Evolutionary conservation across 2,113 vertebrate genomes (phyloP).

Genomic region (Lepidothrix coronata): DNA sequence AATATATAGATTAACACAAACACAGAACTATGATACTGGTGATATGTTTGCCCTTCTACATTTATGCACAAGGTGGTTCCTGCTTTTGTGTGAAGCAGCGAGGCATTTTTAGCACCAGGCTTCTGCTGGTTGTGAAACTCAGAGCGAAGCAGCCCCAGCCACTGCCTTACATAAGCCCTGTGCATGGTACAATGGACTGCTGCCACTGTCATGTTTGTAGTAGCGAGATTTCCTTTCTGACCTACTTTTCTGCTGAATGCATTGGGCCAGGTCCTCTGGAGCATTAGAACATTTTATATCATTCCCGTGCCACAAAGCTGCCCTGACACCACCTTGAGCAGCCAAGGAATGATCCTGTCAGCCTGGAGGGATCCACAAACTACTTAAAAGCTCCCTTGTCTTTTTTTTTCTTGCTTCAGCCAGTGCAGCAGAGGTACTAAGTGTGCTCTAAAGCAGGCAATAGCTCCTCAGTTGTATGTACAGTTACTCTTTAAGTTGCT

Average conservation of each 20-base stretch:
- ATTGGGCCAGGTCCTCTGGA: neutral
- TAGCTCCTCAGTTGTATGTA: neutral
- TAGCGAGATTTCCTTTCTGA: constrained; percentile 40
- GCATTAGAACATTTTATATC: neutral
- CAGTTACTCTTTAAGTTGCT: neutral
- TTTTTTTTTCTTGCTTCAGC: neutral
- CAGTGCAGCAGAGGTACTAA: neutral
- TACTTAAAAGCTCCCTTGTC: neutral
- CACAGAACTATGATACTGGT: neutral
- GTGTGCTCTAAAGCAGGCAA: neutral
- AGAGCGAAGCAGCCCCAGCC: neutral
- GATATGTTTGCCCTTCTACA: neutral
- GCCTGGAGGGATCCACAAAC: neutral
- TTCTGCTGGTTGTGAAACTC: neutral
- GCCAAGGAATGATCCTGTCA: neutral
- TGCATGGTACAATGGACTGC: neutral
- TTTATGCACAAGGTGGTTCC: neutral
- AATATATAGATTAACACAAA: neutral
- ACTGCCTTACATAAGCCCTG: constrained; percentile 36
- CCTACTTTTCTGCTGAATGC: constrained; percentile 41
- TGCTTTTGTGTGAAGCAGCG: neutral
- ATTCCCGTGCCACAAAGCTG: neutral
- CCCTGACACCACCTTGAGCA: neutral
- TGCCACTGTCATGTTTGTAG: constrained; percentile 31
- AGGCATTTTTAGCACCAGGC: neutral